These are phyloP conservation scores for Drosophila greeni DNA, from an alignment of 2,888 invertebrate genomes.

Conservation along the genomic window DNA sequence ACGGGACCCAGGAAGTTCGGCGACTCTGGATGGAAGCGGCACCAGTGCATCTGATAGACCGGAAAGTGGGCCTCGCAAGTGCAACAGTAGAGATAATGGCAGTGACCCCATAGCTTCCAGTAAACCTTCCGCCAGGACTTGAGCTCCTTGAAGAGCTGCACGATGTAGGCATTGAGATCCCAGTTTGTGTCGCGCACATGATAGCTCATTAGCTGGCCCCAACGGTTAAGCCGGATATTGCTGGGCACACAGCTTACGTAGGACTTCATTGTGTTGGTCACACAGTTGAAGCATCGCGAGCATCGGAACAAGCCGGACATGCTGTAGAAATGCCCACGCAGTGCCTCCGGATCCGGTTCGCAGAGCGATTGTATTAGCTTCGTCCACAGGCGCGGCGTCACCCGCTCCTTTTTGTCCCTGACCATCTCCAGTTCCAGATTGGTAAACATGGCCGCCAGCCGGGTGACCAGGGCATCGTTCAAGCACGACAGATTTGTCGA, in stretches of 20 bases:
- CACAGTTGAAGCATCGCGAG: conserved; percentile 84
- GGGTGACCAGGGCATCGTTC: conserved; percentile 86
- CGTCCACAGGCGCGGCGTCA: conserved; percentile 90
- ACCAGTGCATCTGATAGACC: conserved; percentile 88
- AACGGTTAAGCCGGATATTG: conserved; percentile 85
- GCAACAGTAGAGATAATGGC: conserved; percentile 91
- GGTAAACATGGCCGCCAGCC: conserved; percentile 91
- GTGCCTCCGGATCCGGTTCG: conserved; percentile 86
- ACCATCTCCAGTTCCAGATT: conserved; percentile 91
- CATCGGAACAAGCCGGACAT: conserved; percentile 88
- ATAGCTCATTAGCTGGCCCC: conserved; percentile 85
- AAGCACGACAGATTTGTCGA: conserved; percentile 93
- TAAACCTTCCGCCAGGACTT: conserved; percentile 95
- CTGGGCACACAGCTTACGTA: conserved; percentile 86
- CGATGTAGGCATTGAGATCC: conserved; percentile 89
- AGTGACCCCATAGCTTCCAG: conserved; percentile 95
- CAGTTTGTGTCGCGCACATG: conserved; percentile 88
- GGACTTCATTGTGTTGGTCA: conserved; percentile 85
- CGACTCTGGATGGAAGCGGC: conserved; percentile 88
- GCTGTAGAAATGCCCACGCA: conserved; percentile 89
- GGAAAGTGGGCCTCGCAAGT: conserved; percentile 89
- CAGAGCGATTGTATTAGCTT: conserved; percentile 89
- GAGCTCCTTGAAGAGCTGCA: conserved; percentile 86
- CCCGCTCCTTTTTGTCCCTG: conserved; percentile 92
- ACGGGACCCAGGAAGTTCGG: conserved; percentile 87